phyloP scores from a whole-genome alignment of 2,888 invertebrate genomes.

The Clistopyga incitator region DNA sequence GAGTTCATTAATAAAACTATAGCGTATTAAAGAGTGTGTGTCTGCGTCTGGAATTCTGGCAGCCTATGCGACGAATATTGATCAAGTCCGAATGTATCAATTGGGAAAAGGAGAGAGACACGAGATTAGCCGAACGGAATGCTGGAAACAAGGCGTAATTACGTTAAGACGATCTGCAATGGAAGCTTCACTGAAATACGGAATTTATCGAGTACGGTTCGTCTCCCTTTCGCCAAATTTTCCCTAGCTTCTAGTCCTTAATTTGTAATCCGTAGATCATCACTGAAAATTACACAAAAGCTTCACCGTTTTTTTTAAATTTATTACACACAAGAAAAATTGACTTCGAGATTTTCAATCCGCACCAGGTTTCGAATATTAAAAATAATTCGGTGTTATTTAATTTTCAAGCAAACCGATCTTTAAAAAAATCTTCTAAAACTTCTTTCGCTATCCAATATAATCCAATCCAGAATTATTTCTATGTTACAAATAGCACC shows the following conservation, averaged over 20 bases:
- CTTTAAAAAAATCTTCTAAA: no score
- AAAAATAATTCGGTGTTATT: no score
- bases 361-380: no score
- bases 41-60: conserved; percentile 32
- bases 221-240: neutral
- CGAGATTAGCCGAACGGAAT: neutral
- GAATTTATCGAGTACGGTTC: neutral
- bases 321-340: no score
- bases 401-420: no score
- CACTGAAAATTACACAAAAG: neutral
- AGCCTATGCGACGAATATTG: conserved; percentile 33
- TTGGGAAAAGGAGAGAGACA: conserved; percentile 4
- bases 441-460: no score
- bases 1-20: conserved; percentile 61
- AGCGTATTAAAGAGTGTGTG: conserved; percentile 34
- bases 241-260: no score
- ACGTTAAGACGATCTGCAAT: neutral
- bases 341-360: no score
- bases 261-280: neutral
- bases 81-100: neutral
- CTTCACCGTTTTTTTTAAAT: neutral
- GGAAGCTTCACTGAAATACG: neutral
- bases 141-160: neutral
- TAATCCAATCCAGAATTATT: no score
- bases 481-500: no score